These are phyloP conservation scores for Rhineura floridana DNA, from an alignment of 2,113 vertebrate genomes.

Conservation along the genomic window DNA sequence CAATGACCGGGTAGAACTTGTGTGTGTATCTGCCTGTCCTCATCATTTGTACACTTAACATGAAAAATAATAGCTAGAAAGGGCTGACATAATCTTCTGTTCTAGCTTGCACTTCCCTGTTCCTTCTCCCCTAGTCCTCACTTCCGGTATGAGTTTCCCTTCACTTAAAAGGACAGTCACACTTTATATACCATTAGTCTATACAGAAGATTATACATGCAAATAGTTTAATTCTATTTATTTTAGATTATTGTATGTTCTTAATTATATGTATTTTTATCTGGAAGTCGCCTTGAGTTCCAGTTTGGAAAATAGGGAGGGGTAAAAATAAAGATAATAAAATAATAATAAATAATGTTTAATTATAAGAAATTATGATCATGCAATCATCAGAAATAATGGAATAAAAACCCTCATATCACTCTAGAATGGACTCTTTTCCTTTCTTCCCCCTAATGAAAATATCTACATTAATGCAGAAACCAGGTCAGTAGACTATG, in stretches of 20 bases:
- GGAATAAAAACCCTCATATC: not conserved
- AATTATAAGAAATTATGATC: not conserved
- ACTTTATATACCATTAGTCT: not conserved
- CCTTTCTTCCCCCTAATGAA: not conserved
- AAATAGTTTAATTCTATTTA: too few species aligned
- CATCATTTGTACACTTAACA: too few species aligned
- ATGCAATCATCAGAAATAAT: not conserved
- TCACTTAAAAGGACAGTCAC: not conserved
- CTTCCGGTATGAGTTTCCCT: not conserved
- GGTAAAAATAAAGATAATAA: too few species aligned
- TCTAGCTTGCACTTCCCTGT: not conserved
- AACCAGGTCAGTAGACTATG: not conserved
- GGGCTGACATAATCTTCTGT: not conserved
- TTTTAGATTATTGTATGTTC: too few species aligned
- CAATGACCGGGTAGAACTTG: too few species aligned
- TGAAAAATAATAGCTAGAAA: too few species aligned
- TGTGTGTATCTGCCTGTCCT: too few species aligned
- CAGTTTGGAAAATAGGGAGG: too few species aligned
- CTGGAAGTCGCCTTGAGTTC: too few species aligned
- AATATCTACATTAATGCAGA: not conserved
- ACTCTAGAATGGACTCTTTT: not conserved
- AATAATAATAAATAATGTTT: too few species aligned
- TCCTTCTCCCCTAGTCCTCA: not conserved
- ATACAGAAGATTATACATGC: too few species aligned
- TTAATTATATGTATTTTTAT: too few species aligned